phyloP scores from a whole-genome alignment of 2,888 invertebrate genomes.

The Terebella lapidaria region DNA sequence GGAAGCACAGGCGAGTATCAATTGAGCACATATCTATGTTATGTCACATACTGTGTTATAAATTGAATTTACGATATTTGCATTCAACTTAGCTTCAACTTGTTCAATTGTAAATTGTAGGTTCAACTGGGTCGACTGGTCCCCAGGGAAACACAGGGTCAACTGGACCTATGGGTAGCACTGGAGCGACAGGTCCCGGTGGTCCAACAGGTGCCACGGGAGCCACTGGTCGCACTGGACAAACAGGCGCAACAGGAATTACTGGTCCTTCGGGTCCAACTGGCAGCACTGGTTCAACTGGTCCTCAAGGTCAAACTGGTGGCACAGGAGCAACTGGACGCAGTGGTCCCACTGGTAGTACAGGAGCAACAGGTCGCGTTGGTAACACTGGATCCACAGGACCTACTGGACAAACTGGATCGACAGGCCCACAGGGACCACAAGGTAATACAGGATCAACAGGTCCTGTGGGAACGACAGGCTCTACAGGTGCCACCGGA shows the following conservation, averaged over 20 bases:
- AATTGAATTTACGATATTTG: not conserved
- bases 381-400: conserved; percentile 49
- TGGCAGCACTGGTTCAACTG: not conserved
- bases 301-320: conserved; percentile 66
- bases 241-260: conserved; percentile 14
- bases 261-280: conserved; percentile 14
- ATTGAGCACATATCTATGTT: no score
- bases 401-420: conserved; percentile 63
- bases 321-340: conserved; percentile 15
- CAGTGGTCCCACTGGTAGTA: conserved; percentile 15
- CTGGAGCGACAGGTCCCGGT: conserved; percentile 55
- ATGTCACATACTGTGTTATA: no score
- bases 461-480: conserved; percentile 11
- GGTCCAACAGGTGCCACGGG: conserved; percentile 13
- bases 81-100: not conserved
- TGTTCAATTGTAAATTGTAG: conserved; percentile 5
- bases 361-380: conserved; percentile 19
- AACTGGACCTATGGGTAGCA: conserved; percentile 44
- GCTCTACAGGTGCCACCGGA: conserved; percentile 3
- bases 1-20: not conserved
- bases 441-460: conserved; percentile 9
- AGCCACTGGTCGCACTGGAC: conserved; percentile 7
- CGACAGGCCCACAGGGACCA: conserved; percentile 28
- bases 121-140: conserved; percentile 7
- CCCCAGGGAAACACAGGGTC: conserved; percentile 12